Percentiles rank a stretch among this genome's conserved stretches.
These are phyloP conservation scores for Plecotus auritus DNA, from an alignment of 2,113 vertebrate genomes.

Conservation along the genomic window DNA sequence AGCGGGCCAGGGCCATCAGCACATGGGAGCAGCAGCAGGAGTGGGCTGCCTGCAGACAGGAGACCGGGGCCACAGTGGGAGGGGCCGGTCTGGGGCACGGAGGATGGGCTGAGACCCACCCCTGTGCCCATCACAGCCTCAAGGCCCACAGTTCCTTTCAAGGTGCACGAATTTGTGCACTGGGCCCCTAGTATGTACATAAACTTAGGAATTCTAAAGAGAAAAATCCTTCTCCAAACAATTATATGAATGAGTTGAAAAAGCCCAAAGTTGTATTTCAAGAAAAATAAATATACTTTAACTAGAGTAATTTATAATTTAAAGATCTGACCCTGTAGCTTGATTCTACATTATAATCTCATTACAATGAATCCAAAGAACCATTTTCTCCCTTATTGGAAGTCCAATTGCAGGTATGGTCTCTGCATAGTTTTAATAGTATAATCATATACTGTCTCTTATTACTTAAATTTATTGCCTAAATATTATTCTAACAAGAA, in stretches of 20 bases:
- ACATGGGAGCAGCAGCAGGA: too few relatives aligned
- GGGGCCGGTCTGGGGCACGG: too few relatives aligned
- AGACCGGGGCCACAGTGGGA: too few relatives aligned
- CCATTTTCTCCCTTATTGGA: neutral
- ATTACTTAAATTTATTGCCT: neutral
- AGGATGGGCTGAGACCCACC: too few relatives aligned
- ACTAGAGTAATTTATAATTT: neutral
- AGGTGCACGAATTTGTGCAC: too few relatives aligned
- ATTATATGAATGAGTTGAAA: neutral
- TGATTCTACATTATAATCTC: neutral
- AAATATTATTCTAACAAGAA: neutral
- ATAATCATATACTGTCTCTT: neutral
- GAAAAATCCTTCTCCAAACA: neutral
- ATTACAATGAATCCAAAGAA: neutral
- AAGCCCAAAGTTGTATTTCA: neutral
- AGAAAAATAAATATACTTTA: neutral
- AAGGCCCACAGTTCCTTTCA: too few relatives aligned
- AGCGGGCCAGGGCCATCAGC: too few relatives aligned
- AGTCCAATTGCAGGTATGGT: neutral
- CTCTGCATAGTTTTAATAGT: neutral
- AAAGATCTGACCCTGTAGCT: neutral
- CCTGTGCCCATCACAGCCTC: too few relatives aligned
- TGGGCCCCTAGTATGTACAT: neutral
- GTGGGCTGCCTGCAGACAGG: too few relatives aligned
- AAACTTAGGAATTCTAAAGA: neutral